Conservation (phyloP, 2,797 vertebrate species). For the Paguma larvata region DNA sequence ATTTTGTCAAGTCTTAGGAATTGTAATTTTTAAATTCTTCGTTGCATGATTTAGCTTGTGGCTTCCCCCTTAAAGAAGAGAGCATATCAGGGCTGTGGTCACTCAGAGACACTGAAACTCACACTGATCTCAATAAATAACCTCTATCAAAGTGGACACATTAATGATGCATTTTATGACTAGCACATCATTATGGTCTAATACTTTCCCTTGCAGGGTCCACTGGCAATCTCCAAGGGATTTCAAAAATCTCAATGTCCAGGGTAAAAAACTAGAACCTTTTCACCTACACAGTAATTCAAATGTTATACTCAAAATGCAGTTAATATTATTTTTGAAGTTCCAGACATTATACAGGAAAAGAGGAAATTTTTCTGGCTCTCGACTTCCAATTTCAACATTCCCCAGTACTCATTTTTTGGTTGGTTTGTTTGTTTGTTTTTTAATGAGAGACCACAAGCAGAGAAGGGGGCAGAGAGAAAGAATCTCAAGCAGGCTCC, state of each 20-base stretch:
- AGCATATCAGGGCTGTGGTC: not conserved
- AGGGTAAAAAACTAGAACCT: conserved; percentile 37
- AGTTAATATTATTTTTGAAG: not conserved
- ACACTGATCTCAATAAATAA: conserved; percentile 72
- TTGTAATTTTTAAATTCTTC: conserved; percentile 60
- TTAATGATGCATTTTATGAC: conserved; percentile 78
- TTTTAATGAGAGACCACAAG: no score
- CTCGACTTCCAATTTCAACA: not conserved
- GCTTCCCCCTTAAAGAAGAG: conserved; percentile 22
- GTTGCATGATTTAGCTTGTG: not conserved
- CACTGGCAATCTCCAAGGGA: conserved; percentile 12
- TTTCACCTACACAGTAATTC: conserved; percentile 50
- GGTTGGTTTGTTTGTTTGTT: no score
- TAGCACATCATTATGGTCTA: conserved; percentile 58
- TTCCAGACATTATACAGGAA: not conserved
- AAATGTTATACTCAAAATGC: not conserved
- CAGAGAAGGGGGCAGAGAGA: no score
- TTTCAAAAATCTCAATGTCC: conserved; percentile 18
- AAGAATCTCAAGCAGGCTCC: no score
- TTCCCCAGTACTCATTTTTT: not conserved
- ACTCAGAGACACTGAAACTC: conserved; percentile 29
- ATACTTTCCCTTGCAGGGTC: not conserved
- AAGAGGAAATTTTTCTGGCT: not conserved
- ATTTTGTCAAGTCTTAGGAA: conserved; percentile 44
- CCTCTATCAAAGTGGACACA: conserved; percentile 61